Base-by-base conservation (phyloP, 2,888 invertebrate species). In the Pegoplata infirma region DNA sequence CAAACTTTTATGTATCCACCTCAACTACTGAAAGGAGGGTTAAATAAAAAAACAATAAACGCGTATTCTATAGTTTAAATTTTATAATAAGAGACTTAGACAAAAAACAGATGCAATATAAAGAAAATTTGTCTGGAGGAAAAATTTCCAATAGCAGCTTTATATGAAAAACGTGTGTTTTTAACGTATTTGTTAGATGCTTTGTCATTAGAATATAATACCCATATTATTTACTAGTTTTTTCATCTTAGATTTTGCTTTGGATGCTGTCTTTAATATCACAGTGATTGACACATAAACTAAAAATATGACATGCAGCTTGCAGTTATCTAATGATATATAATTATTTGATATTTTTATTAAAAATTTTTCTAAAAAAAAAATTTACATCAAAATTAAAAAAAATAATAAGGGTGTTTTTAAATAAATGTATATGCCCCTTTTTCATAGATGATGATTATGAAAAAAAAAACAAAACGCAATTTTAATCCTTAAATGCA, bases 261-360 rank as follows among this genome's bases (percentile, higher is more conserved):
- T 17, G n/a, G n/a, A n/a, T n/a, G n/a, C n/a, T n/a, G 3, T 47
- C 44, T 25, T 10, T 44, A 12, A 44, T n/a, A 5, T 40, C n/a
- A 25, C 19, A 19, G 32, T 78, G 78, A 79, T 79, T 79, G 78
- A 79, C 74, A 79, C 74, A 61, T 79, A 59, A 64, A 71, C 28
- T 14, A 12, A 40, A 66, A 53, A 44, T 55, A 75, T 66, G 78
- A 66, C 66, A 79, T 67, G 75, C 78, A 79, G 78, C 78, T 75
- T 79, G 78, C 78, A 79, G 56, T 75, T 75, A 47, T 47, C 69
- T 63, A 66, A 79, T 79, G 44, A 71, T 71, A 55, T 49, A 55
- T 64, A 59, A 78, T 74, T 69, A 66, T 75, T 49, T 75, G 64
- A 75, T 79, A 68, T 72, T 79, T 79, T 74, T 47, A 59, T 74